phyloP scores from a whole-genome alignment of 2,888 invertebrate genomes.

The Catocala fraxini region DNA sequence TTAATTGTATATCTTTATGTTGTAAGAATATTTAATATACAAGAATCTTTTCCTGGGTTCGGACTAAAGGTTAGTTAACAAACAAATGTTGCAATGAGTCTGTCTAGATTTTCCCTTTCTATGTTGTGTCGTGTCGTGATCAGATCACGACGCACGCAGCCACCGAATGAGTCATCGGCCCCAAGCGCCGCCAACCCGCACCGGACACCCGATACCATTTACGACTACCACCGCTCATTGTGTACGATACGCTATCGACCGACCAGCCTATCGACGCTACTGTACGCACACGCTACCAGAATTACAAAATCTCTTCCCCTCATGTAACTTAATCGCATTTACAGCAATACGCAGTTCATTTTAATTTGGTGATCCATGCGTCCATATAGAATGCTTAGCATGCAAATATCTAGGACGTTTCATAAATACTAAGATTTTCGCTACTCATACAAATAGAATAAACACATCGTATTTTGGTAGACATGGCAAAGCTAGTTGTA shows the following conservation, averaged over 20 bases:
- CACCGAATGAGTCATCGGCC: conserved; percentile 67
- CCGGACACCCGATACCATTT: conserved; percentile 67
- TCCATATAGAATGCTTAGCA: not conserved
- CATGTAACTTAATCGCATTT: conserved; percentile 17
- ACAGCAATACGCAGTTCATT: conserved; percentile 13
- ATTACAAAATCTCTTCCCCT: conserved; percentile 38
- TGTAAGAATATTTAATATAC: no score
- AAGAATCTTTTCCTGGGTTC: no score
- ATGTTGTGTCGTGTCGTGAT: conserved; percentile 56
- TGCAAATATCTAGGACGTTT: conserved; percentile 3
- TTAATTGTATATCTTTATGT: no score
- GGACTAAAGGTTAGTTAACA: no score
- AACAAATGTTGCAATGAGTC: conserved; percentile 28
- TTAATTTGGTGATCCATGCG: conserved; percentile 16
- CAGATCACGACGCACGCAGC: conserved; percentile 64
- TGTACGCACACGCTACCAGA: conserved; percentile 45
- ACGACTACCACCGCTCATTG: conserved; percentile 59
- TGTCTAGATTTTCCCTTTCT: conserved; percentile 57
- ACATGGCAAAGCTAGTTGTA: not conserved
- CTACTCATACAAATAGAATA: not conserved
- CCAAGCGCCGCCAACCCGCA: conserved; percentile 47
- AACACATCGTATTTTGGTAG: not conserved
- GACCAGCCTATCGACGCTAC: conserved; percentile 58
- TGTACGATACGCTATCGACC: conserved; percentile 48
- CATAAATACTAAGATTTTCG: not conserved